phyloP scores from a whole-genome alignment of 2,888 invertebrate species.

The Perithous albicinctus region DNA sequence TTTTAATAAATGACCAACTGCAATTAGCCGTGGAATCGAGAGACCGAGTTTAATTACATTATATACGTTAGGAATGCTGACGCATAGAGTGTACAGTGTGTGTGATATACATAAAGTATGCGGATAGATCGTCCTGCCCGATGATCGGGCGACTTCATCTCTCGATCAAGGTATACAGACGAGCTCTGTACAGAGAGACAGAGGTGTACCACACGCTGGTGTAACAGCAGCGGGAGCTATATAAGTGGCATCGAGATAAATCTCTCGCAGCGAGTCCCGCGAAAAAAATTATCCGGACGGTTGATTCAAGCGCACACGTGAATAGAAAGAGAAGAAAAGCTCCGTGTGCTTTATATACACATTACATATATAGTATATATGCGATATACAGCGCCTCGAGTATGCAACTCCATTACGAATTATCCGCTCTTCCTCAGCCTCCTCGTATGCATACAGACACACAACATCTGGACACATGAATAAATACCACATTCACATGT shows the following conservation, averaged over 20 bases:
- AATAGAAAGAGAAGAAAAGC: slow-evolving; percentile 5
- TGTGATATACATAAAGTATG: slow-evolving; percentile 18
- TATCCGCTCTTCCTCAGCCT: slow-evolving; percentile 51
- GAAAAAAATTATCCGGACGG: slow-evolving; percentile 54
- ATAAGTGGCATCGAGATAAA: slow-evolving; percentile 64
- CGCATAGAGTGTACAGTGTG: background rate
- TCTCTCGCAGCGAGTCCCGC: slow-evolving; percentile 56
- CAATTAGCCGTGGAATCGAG: too few relatives aligned
- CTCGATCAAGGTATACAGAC: slow-evolving; percentile 50
- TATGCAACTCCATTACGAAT: slow-evolving; percentile 71
- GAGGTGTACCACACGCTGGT: slow-evolving; percentile 16
- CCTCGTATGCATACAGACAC: background rate
- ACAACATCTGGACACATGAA: slow-evolving; percentile 39
- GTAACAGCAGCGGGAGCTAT: slow-evolving; percentile 51
- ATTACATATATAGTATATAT: too few relatives aligned
- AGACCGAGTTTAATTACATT: too few relatives aligned
- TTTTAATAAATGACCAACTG: too few relatives aligned
- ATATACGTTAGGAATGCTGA: too few relatives aligned
- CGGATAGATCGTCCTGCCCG: slow-evolving; percentile 46
- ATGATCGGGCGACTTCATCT: slow-evolving; percentile 62
- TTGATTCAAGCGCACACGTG: slow-evolving; percentile 53
- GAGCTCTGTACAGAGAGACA: slow-evolving; percentile 28
- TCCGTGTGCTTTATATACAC: background rate
- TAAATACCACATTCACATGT: slow-evolving; percentile 47
- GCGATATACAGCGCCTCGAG: slow-evolving; percentile 56